A percentile compares a stretch with the other conserved stretches of the same genome.
Conservation (phyloP, 1,140 invertebrate species). For the Leptonema lineaticorne region DNA sequence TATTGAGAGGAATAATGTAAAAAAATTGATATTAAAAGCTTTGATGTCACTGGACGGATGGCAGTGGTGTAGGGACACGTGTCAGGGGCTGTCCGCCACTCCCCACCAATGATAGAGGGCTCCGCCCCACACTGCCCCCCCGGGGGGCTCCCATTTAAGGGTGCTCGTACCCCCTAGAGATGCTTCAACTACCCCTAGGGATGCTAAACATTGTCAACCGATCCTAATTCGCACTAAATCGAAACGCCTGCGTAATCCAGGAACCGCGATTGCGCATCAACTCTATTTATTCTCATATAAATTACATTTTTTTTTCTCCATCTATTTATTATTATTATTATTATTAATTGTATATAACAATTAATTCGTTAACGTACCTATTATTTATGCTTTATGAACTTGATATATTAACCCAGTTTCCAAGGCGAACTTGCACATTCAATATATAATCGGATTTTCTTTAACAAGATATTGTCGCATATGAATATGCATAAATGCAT, state of each 20-base stretch:
- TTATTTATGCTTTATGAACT: constrained; percentile 20
- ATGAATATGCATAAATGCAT: constrained; percentile 6
- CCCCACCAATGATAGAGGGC: constrained; percentile 23
- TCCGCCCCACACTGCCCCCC: constrained; percentile 19
- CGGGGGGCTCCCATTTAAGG: not conserved
- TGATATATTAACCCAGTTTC: constrained; percentile 32
- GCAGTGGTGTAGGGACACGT: not conserved
- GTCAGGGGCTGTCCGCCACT: not conserved
- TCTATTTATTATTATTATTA: too few species aligned
- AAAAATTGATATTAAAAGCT: not conserved
- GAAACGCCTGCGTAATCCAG: not conserved
- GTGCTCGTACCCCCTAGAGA: not conserved
- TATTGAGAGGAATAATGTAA: too few species aligned
- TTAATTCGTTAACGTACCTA: too few species aligned
- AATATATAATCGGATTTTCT: constrained; percentile 34
- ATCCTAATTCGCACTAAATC: not conserved
- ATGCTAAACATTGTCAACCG: not conserved
- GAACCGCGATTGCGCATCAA: too few species aligned
- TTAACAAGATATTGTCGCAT: constrained; percentile 34
- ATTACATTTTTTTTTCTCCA: too few species aligned
- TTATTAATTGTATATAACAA: too few species aligned
- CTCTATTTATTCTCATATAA: too few species aligned
- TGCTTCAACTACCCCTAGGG: not conserved
- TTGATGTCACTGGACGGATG: not conserved
- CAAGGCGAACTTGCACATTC: constrained; percentile 32